phyloP scores from a whole-genome alignment of 2,797 vertebrate species.

The Odontamblyopus lacepedii region DNA sequence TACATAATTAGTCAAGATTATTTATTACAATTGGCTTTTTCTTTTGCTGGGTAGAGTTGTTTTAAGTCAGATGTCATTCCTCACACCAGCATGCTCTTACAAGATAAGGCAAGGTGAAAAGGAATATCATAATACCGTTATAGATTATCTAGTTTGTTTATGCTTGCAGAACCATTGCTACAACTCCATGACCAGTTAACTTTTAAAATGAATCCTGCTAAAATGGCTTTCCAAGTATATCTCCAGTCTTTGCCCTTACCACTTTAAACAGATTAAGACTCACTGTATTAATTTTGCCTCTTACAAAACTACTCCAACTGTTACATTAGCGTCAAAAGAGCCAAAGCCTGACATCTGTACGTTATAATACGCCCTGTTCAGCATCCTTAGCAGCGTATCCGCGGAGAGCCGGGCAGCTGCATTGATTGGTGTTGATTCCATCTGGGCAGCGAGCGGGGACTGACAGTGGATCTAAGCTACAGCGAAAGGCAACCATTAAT shows the following conservation, averaged over 20 bases:
- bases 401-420: constrained; percentile 64
- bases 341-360: constrained; percentile 13
- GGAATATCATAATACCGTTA: neutral
- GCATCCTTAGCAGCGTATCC: constrained; percentile 64
- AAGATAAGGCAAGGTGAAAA: neutral
- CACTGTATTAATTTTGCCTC: neutral
- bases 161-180: neutral
- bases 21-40: neutral
- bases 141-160: neutral
- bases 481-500: constrained; percentile 97
- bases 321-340: constrained; percentile 16
- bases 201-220: neutral
- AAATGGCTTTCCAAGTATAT: neutral
- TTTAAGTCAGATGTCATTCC: neutral
- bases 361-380: constrained; percentile 33
- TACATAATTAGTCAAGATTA: neutral
- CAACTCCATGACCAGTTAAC: neutral
- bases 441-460: constrained; percentile 89
- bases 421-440: constrained; percentile 97
- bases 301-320: constrained; percentile 2
- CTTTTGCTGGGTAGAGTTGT: neutral
- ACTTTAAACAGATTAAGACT: neutral
- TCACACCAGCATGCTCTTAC: neutral
- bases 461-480: constrained; percentile 95
- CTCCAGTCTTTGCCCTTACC: neutral